Evolutionary conservation across 2,888 invertebrate genomes (phyloP).

Genomic region (Itoplectis maculator): DNA sequence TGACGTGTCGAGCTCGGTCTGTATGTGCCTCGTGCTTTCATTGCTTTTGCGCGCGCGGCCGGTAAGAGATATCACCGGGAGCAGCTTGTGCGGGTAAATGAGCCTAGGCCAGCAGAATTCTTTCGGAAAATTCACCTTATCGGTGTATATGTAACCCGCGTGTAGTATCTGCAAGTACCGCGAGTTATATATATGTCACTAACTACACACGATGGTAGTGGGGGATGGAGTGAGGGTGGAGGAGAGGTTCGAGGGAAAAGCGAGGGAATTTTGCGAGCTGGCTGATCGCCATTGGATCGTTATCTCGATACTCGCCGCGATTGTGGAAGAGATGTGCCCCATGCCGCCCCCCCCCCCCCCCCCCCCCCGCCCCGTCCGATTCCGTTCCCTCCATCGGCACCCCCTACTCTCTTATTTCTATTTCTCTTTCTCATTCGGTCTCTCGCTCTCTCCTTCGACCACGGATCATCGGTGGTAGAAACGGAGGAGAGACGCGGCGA

Average conservation of each 20-base stretch:
- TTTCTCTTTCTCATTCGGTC: conserved; percentile 25
- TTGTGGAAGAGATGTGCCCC: conserved; percentile 60
- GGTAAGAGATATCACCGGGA: conserved; percentile 34
- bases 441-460: conserved; percentile 16
- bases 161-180: conserved; percentile 14
- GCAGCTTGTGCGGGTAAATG: conserved; percentile 42
- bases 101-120: conserved; percentile 58
- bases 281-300: conserved; percentile 70
- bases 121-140: conserved; percentile 30
- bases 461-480: conserved; percentile 43
- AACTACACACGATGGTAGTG: no score
- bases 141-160: not conserved
- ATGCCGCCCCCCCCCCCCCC: no score
- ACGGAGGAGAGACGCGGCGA: conserved; percentile 51
- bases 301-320: conserved; percentile 69
- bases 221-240: no score
- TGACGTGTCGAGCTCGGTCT: conserved; percentile 44
- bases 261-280: conserved; percentile 65
- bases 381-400: no score
- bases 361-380: no score
- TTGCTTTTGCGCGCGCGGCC: conserved; percentile 19
- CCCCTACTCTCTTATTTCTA: no score
- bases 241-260: conserved; percentile 41
- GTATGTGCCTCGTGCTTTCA: conserved; percentile 28
- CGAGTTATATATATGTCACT: conserved; percentile 32